Evolutionary conservation across 2,113 vertebrate genomes (phyloP).

Genomic region (Lophochroa leadbeateri): DNA sequence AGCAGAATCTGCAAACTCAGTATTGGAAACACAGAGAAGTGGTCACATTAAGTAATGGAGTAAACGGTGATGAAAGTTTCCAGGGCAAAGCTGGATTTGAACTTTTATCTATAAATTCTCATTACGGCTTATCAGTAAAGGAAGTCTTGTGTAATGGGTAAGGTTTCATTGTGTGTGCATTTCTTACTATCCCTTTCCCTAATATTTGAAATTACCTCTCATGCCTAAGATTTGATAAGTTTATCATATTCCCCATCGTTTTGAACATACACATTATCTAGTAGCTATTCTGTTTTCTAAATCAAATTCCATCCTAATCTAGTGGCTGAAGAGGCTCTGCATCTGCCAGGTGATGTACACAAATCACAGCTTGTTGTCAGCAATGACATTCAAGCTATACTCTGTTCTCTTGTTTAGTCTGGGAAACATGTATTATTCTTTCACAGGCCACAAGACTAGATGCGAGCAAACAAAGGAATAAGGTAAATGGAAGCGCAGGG

Average conservation of each 20-base stretch:
- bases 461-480: background rate
- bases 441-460: background rate
- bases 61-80: background rate
- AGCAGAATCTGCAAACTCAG: background rate
- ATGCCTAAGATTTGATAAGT: background rate
- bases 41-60: background rate
- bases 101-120: background rate
- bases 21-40: background rate
- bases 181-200: background rate
- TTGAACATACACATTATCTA: background rate
- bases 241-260: background rate
- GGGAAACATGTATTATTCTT: background rate
- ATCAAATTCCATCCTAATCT: slow-evolving; percentile 1
- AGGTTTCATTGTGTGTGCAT: background rate
- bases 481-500: background rate
- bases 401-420: background rate
- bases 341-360: background rate
- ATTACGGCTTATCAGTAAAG: background rate
- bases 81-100: background rate
- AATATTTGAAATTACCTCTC: background rate
- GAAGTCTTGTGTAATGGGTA: background rate
- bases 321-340: background rate
- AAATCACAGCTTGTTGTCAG: background rate
- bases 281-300: background rate
- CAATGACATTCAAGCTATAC: background rate